Conservation (phyloP, 2,113 vertebrate genomes). For the Sinocyclocheilus anshuiensis region DNA sequence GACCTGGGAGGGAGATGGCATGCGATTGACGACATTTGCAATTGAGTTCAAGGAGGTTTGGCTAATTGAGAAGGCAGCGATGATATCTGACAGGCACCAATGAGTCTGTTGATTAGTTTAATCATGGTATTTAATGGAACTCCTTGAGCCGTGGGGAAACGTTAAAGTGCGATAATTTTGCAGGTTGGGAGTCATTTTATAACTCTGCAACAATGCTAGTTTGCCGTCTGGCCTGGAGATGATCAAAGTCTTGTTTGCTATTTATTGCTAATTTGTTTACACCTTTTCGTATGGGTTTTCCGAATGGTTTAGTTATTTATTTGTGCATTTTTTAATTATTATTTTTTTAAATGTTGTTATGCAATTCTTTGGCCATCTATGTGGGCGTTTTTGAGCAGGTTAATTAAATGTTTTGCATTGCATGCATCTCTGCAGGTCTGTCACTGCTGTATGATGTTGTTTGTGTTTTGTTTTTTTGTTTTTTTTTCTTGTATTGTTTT, state of each 20-base stretch:
- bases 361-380: background rate
- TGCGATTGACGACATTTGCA: slow-evolving; percentile 57
- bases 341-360: background rate
- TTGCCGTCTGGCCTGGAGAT: slow-evolving; percentile 28
- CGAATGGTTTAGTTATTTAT: slow-evolving; percentile 19
- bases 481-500: background rate
- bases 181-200: slow-evolving; percentile 41
- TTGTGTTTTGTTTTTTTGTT: background rate
- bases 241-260: slow-evolving; percentile 26
- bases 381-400: background rate
- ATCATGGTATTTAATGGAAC: slow-evolving; percentile 79
- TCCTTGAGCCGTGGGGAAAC: slow-evolving; percentile 75
- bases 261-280: slow-evolving; percentile 38
- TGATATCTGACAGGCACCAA: slow-evolving; percentile 78
- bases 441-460: background rate
- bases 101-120: slow-evolving; percentile 79
- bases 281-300: background rate
- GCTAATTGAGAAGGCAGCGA: slow-evolving; percentile 80
- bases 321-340: background rate
- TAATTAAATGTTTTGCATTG: background rate
- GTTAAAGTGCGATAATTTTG: slow-evolving; percentile 72
- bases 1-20: slow-evolving; percentile 63
- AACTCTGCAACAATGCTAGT: background rate
- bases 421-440: background rate
- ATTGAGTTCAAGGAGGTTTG: slow-evolving; percentile 78